These are phyloP conservation scores for Digitonthophagus gazella DNA, from an alignment of 2,888 invertebrate genomes.

Conservation along the genomic window DNA sequence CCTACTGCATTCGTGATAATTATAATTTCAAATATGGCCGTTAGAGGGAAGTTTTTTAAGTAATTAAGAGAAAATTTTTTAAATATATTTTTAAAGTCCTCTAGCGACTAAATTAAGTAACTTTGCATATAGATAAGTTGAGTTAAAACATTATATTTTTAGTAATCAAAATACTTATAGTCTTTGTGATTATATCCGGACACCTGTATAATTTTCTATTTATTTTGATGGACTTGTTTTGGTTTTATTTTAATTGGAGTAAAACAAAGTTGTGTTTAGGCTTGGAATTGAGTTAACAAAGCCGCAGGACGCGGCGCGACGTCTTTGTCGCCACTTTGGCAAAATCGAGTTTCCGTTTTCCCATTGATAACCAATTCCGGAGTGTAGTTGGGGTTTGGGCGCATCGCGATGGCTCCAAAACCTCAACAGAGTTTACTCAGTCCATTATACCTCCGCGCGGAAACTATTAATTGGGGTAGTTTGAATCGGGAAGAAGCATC, in stretches of 20 bases:
- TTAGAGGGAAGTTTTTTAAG: too few species aligned
- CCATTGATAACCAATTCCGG: background rate
- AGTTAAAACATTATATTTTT: too few species aligned
- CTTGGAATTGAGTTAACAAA: background rate
- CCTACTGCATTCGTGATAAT: too few species aligned
- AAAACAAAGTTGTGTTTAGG: background rate
- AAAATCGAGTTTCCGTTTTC: background rate
- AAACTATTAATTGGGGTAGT: background rate
- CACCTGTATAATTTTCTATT: too few species aligned
- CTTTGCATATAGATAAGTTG: too few species aligned
- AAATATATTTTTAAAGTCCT: too few species aligned
- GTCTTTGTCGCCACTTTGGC: background rate
- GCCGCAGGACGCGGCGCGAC: background rate
- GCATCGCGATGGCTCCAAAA: background rate
- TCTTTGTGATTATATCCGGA: too few species aligned
- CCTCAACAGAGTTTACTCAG: background rate
- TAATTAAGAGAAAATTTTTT: too few species aligned
- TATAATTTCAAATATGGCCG: too few species aligned
- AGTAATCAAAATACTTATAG: too few species aligned
- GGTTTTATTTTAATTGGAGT: background rate
- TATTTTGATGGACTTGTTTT: too few species aligned
- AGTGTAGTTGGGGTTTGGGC: background rate
- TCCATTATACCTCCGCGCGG: background rate
- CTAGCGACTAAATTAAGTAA: too few species aligned
- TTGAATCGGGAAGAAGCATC: background rate